Base-by-base conservation (phyloP, 2,113 vertebrate genomes). In the Phaethornis superciliosus region DNA sequence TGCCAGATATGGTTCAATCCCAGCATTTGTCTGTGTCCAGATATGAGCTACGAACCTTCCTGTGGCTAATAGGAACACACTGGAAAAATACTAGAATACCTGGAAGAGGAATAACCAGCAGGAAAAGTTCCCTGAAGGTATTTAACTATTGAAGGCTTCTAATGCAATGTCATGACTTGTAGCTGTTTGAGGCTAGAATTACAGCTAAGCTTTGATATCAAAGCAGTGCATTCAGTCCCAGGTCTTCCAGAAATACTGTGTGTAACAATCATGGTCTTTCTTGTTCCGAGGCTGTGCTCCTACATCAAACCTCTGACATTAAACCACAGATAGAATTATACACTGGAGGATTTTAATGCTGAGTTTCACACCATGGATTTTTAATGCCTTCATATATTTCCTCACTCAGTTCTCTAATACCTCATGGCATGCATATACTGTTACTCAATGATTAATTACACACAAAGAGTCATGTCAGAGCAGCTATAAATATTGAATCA, bases 341-440 rank as follows among this genome's bases (percentile, higher is more conserved):
- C 22, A 19, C 14, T 2, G 3, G 14, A 15, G 75, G 15, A 33
- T 52, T 95, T 68, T 72, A 54, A 67, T 70, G 10, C 8, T 2
- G 26, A 58, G 9, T 65, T 90, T 84, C 37, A 80, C 27, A 78
- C 28, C n/a, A 46, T 22, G 37, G 68, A 28, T 74, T 93, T 85
- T 90, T 58, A 54, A 42, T 21, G 13, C n/a, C 32, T 63, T 55
- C 28, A 2, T 51, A 10, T 67, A 59, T 59, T 70, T 27, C 32
- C n/a, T 74, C 46, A 26, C 22, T 37, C 0, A 0, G 7, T 37
- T 67, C n/a, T 49, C 67, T 23, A 83, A 20, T 60, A 58, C 51
- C 35, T 69, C n/a, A 28, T 37, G 55, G 17, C 52, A 68, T 47
- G 28, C 17, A n/a, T 79, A 26, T 15, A 62, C 32, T 33, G 15